Conservation (phyloP, 2,888 invertebrate species). For the Xylota segnis region DNA sequence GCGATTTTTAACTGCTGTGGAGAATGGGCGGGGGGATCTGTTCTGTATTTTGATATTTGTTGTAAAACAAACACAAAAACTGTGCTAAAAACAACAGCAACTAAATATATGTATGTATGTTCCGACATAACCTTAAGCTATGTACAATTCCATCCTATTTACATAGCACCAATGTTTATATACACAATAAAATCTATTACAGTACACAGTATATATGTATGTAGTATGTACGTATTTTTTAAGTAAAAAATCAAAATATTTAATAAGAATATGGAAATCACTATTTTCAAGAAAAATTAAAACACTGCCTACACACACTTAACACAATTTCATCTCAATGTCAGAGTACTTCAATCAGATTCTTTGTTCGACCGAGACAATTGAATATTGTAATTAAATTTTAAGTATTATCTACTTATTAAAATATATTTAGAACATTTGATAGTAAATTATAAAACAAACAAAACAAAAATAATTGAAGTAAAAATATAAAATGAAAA, state of each 20-base stretch:
- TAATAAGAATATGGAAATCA: slow-evolving; percentile 27
- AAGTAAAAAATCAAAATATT: slow-evolving; percentile 50
- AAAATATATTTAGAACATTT: slow-evolving; percentile 47
- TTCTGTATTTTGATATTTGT: slow-evolving; percentile 6
- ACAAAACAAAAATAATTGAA: background rate
- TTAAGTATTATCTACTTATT: slow-evolving; percentile 24
- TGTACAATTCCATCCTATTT: slow-evolving; percentile 60
- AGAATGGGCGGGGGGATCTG: background rate
- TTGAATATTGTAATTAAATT: slow-evolving; percentile 31
- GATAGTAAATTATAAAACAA: slow-evolving; percentile 19
- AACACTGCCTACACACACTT: slow-evolving; percentile 55
- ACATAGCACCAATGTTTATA: slow-evolving; percentile 49
- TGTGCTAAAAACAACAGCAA: slow-evolving; percentile 42
- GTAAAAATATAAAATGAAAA: background rate
- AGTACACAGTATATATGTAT: background rate
- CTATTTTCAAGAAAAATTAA: slow-evolving; percentile 18
- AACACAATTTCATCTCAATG: slow-evolving; percentile 46
- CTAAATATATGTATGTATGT: slow-evolving; percentile 34
- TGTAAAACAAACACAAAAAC: slow-evolving; percentile 3
- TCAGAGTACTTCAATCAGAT: slow-evolving; percentile 33
- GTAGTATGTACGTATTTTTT: slow-evolving; percentile 18
- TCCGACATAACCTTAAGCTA: slow-evolving; percentile 34
- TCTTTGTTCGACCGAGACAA: slow-evolving; percentile 14
- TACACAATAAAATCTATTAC: slow-evolving; percentile 16
- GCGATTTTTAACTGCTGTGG: background rate